Conservation (phyloP, 2,888 invertebrate genomes). For the Epistrophella euchroma region DNA sequence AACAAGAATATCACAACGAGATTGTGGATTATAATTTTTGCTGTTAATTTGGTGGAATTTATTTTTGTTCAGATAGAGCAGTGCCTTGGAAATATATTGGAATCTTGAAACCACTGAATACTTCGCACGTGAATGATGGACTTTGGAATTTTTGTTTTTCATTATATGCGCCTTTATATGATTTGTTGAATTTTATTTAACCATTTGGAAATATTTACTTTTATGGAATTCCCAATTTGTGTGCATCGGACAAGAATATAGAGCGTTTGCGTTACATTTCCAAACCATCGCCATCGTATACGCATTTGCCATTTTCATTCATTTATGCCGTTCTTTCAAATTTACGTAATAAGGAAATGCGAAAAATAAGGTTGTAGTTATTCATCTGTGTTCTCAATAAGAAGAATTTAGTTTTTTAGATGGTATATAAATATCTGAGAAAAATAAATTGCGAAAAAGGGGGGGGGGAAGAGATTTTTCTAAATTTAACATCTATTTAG, state of each 20-base stretch:
- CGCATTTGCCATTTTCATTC: too few species aligned
- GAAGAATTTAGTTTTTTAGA: too few species aligned
- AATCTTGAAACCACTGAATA: conserved; percentile 47
- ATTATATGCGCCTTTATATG: neutral
- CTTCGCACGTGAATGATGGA: neutral
- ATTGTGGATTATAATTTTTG: conserved; percentile 43
- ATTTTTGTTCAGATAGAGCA: conserved; percentile 13
- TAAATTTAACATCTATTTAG: too few species aligned
- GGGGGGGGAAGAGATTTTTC: too few species aligned
- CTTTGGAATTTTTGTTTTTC: conserved; percentile 21
- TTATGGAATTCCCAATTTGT: neutral
- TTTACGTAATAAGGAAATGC: too few species aligned
- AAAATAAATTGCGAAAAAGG: too few species aligned
- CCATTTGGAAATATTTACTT: neutral
- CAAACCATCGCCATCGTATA: too few species aligned
- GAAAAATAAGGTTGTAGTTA: too few species aligned
- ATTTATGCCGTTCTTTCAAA: too few species aligned
- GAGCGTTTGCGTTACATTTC: neutral
- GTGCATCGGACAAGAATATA: neutral
- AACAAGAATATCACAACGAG: conserved; percentile 2
- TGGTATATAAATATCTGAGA: too few species aligned
- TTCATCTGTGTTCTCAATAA: too few species aligned
- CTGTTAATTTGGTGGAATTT: conserved; percentile 51
- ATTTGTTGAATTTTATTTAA: conserved; percentile 1
- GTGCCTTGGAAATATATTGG: neutral